A percentile compares a stretch with the other conserved stretches of the same genome.
These are phyloP conservation scores for Syngnathus rostellatus DNA, from an alignment of 2,797 vertebrate genomes.

Conservation along the genomic window DNA sequence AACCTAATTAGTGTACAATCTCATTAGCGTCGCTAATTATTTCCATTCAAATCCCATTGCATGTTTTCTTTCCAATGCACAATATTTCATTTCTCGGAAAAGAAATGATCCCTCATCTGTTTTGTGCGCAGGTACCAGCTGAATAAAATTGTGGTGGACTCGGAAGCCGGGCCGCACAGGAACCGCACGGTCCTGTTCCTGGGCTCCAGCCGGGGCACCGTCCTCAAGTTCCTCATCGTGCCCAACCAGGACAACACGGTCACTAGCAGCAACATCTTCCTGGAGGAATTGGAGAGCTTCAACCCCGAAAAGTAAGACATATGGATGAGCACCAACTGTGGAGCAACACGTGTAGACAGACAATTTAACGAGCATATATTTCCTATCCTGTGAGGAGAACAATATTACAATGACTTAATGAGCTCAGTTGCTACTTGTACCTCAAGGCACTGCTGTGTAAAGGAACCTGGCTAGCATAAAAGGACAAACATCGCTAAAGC, in stretches of 20 bases:
- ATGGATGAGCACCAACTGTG: too few relatives aligned
- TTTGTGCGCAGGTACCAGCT: constrained; percentile 79
- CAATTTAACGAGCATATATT: too few relatives aligned
- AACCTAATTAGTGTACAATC: constrained; percentile 52
- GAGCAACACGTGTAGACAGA: too few relatives aligned
- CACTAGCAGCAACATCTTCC: constrained; percentile 63
- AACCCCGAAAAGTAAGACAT: constrained; percentile 79
- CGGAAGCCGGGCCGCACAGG: constrained; percentile 76
- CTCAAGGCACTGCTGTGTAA: too few relatives aligned
- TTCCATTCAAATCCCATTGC: not conserved
- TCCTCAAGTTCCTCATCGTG: constrained; percentile 89
- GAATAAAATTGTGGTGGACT: constrained; percentile 87
- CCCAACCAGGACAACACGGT: constrained; percentile 73
- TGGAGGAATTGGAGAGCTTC: constrained; percentile 93
- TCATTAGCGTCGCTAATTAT: constrained; percentile 40
- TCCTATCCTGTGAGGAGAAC: too few relatives aligned
- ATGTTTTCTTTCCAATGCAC: not conserved
- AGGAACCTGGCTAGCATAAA: not conserved
- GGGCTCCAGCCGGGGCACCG: constrained; percentile 81
- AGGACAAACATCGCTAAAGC: not conserved
- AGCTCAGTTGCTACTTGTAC: too few relatives aligned
- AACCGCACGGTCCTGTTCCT: constrained; percentile 91
- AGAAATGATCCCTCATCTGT: not conserved
- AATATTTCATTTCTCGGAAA: not conserved
- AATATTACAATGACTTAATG: too few relatives aligned